Conservation (phyloP, 1,140 invertebrate genomes). For the Drosophila albomicans region DNA sequence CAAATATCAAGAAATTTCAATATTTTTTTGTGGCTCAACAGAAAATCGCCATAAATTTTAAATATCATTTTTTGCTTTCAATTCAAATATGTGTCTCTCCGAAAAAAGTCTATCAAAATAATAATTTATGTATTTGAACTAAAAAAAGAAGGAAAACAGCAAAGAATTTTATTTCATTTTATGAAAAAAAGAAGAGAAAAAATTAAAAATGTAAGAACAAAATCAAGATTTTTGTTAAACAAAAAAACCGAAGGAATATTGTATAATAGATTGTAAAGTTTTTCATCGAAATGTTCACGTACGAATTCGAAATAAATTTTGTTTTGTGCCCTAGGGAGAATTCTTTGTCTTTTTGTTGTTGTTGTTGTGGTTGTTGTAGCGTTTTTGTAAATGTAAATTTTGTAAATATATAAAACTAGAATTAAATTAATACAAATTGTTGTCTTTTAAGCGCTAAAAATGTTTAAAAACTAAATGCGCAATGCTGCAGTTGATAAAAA, state of each 20-base stretch:
- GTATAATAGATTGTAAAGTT: conserved; percentile 31
- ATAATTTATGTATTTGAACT: conserved; percentile 58
- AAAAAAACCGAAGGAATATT: conserved; percentile 60
- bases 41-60: conserved; percentile 45
- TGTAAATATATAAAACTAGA: conserved; percentile 41
- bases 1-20: conserved; percentile 52
- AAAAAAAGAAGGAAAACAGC: conserved; percentile 56
- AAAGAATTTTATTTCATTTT: conserved; percentile 78
- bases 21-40: conserved; percentile 45
- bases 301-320: conserved; percentile 50
- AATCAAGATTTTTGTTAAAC: conserved; percentile 72
- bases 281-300: conserved; percentile 16
- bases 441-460: conserved; percentile 59
- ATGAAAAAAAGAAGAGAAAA: conserved; percentile 66
- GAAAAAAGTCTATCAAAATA: conserved; percentile 20
- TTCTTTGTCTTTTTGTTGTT: conserved; percentile 75
- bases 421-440: conserved; percentile 80
- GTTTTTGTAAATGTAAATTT: conserved; percentile 41
- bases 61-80: conserved; percentile 30
- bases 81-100: conserved; percentile 38
- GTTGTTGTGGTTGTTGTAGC: conserved; percentile 48
- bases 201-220: conserved; percentile 18
- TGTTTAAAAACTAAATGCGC: conserved; percentile 45
- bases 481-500: conserved; percentile 54
- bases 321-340: conserved; percentile 83